A percentile compares a stretch with the other conserved stretches of the same genome.
Conservation (phyloP, 2,888 invertebrate species). For the Limenitis camilla region DNA sequence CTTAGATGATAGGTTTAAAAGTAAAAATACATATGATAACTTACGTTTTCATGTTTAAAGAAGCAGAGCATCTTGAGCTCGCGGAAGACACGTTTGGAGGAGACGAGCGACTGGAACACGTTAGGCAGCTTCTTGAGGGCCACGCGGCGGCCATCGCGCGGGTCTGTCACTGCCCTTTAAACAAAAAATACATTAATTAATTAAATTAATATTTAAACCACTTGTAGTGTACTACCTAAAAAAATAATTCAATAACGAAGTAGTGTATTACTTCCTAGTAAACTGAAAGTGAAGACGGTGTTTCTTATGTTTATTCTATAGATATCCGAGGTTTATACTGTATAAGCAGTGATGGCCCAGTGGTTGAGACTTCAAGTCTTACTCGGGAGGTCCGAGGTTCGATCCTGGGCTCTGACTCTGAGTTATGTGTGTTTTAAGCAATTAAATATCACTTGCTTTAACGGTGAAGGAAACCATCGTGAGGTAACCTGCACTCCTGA, state of each 20-base stretch:
- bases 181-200: slow-evolving; percentile 32
- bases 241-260: background rate
- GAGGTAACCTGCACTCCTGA: no score
- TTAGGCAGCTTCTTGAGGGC: slow-evolving; percentile 99
- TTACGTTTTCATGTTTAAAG: slow-evolving; percentile 99
- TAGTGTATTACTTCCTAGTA: no score
- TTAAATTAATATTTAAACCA: background rate
- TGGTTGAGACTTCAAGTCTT: no score
- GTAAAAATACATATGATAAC: slow-evolving; percentile 48
- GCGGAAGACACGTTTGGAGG: slow-evolving; percentile 98
- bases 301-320: no score
- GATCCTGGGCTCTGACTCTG: no score
- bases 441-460: no score
- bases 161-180: slow-evolving; percentile 99
- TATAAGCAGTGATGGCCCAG: no score
- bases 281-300: no score
- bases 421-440: no score
- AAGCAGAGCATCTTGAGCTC: slow-evolving; percentile 99
- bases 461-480: no score
- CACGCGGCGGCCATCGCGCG: slow-evolving; percentile 97
- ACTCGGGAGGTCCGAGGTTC: no score
- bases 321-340: no score
- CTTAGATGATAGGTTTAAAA: background rate
- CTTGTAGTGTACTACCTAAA: background rate
- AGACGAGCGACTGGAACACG: slow-evolving; percentile 99